A percentile compares a stretch with the other conserved stretches of the same genome.
These are phyloP conservation scores for Huso huso DNA, from an alignment of 2,797 vertebrate genomes.

Conservation along the genomic window DNA sequence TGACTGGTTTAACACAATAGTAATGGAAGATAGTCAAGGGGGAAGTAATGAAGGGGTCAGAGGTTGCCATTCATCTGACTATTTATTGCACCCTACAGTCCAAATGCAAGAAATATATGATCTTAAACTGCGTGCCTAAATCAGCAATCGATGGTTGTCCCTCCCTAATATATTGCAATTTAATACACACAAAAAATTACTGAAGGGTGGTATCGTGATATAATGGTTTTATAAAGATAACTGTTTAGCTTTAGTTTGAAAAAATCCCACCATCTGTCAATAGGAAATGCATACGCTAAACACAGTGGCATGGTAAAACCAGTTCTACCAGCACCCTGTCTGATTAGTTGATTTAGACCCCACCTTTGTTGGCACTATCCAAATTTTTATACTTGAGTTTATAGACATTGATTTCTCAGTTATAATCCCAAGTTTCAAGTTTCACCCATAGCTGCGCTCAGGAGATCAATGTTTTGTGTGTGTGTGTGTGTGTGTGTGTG, in stretches of 20 bases:
- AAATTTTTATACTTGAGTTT: constrained; percentile 50
- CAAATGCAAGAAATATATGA: constrained; percentile 49
- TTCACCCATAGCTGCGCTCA: constrained; percentile 22
- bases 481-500: constrained; percentile 30
- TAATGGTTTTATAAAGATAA: constrained; percentile 23
- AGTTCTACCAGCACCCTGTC: constrained; percentile 39
- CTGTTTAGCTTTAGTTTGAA: constrained; percentile 34
- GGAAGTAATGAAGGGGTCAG: constrained; percentile 33
- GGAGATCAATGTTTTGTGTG: constrained; percentile 41
- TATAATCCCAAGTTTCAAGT: constrained; percentile 43
- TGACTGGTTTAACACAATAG: constrained; percentile 35
- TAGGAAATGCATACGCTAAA: constrained; percentile 32
- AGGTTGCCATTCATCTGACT: constrained; percentile 44
- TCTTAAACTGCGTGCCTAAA: constrained; percentile 44
- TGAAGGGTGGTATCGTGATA: constrained; percentile 31
- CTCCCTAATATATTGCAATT: constrained; percentile 42
- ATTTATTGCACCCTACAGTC: constrained; percentile 47
- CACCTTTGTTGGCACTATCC: constrained; percentile 14
- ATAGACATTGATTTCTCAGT: constrained; percentile 64
- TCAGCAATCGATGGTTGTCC: constrained; percentile 35
- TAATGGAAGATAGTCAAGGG: constrained; percentile 34
- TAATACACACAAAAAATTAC: constrained; percentile 17
- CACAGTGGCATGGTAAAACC: constrained; percentile 33
- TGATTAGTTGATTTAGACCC: constrained; percentile 47
- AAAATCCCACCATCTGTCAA: constrained; percentile 31